phyloP scores from a whole-genome alignment of 1,140 invertebrate genomes.

The Heliconius melpomene region DNA sequence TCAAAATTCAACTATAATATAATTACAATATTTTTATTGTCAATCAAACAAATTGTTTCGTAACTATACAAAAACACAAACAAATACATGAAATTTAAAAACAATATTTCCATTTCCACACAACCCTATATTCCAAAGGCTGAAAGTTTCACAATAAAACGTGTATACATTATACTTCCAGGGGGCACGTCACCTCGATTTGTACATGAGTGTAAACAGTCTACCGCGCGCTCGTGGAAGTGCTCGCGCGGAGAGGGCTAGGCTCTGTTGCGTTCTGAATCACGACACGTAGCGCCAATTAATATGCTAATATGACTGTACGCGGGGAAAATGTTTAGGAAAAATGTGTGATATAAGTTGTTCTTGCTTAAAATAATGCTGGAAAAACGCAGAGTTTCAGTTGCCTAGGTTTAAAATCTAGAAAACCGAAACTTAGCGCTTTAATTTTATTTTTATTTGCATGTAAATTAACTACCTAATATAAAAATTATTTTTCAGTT shows the following conservation, averaged over 20 bases:
- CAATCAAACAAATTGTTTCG: too few species aligned
- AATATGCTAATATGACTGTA: constrained; percentile 24
- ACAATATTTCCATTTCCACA: not conserved
- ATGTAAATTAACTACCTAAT: too few species aligned
- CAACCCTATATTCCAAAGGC: not conserved
- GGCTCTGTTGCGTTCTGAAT: constrained; percentile 19
- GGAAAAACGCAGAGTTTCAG: not conserved
- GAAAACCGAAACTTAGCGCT: too few species aligned
- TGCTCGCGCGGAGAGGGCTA: constrained; percentile 24
- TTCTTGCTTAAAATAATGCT: not conserved
- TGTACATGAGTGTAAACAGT: constrained; percentile 31
- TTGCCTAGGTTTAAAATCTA: too few species aligned
- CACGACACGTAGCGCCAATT: constrained; percentile 32
- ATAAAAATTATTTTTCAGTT: too few species aligned
- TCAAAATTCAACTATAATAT: too few species aligned
- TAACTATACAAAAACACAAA: too few species aligned
- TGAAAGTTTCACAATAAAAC: constrained; percentile 22
- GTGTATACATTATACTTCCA: constrained; percentile 23
- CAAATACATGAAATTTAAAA: too few species aligned
- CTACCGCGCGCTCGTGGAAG: not conserved
- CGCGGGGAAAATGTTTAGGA: too few species aligned
- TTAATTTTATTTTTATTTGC: too few species aligned
- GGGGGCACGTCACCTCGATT: constrained; percentile 22
- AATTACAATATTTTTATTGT: too few species aligned
- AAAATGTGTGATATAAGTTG: not conserved